phyloP scores from a whole-genome alignment of 2,113 vertebrate species.

The Oreotragus oreotragus region DNA sequence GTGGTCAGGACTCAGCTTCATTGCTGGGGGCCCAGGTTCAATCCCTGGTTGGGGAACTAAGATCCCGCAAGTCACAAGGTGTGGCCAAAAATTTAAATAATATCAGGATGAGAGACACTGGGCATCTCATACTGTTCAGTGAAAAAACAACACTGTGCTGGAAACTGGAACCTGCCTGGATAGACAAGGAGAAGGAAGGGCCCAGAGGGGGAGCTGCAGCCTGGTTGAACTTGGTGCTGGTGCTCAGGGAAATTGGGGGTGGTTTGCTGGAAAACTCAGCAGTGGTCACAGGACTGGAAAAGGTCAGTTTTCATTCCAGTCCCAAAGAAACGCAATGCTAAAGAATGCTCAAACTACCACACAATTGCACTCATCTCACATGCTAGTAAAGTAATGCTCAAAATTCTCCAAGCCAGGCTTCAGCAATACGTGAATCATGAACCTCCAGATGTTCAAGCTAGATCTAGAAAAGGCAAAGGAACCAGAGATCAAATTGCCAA shows the following conservation, averaged over 20 bases:
- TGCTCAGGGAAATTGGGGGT: background rate
- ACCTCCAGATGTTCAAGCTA: background rate
- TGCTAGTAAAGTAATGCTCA: background rate
- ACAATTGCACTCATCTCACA: background rate
- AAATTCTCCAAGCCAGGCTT: background rate
- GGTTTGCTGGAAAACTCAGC: background rate
- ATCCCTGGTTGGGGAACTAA: background rate
- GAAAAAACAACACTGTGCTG: background rate
- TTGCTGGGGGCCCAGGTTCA: background rate
- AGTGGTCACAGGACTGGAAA: background rate
- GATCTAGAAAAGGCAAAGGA: background rate
- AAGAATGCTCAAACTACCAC: background rate
- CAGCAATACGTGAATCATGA: background rate
- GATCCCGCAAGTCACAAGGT: background rate
- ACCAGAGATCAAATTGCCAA: background rate
- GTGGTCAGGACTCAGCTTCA: background rate
- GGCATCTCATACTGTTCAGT: background rate
- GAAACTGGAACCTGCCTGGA: background rate
- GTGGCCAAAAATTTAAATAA: background rate
- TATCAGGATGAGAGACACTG: background rate
- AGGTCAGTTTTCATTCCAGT: background rate
- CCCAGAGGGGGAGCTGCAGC: background rate
- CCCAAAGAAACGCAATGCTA: background rate
- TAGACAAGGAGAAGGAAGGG: background rate
- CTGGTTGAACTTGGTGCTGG: background rate